Conservation (phyloP, 2,797 vertebrate genomes). For the Merluccius polli region DNA sequence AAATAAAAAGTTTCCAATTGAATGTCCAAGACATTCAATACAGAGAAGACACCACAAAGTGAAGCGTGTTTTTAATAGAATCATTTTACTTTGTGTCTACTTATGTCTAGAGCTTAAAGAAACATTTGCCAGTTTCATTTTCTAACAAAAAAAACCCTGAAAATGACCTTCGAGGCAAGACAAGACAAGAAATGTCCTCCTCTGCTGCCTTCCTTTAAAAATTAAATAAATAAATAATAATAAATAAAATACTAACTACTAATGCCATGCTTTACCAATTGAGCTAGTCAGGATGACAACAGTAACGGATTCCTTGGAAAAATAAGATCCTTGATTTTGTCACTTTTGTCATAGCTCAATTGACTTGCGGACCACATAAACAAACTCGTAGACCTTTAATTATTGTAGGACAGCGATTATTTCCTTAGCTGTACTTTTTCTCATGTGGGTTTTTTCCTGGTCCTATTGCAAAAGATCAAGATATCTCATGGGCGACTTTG, state of each 20-base stretch:
- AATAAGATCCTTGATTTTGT: background rate
- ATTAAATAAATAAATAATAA: too few species aligned
- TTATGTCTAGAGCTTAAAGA: background rate
- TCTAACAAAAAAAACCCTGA: background rate
- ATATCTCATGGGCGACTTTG: background rate
- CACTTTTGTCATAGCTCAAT: background rate
- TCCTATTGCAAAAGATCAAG: background rate
- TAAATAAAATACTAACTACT: too few species aligned
- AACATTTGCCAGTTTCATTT: conserved; percentile 1
- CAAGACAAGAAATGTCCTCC: background rate
- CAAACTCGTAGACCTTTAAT: background rate
- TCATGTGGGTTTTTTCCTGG: background rate
- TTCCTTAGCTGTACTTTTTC: background rate
- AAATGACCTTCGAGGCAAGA: background rate
- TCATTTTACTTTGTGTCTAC: background rate
- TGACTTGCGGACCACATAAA: background rate
- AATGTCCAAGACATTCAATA: too few species aligned
- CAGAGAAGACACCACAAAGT: background rate
- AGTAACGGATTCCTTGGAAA: background rate
- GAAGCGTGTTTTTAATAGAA: background rate
- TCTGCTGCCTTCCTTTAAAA: background rate
- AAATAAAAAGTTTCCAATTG: background rate
- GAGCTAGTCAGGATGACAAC: too few species aligned
- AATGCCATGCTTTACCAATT: too few species aligned
- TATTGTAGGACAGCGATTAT: background rate